A percentile compares a stretch with the other conserved stretches of the same genome.
Evolutionary conservation across 2,888 invertebrate species (phyloP).

Genomic region (Venustoraphidia nigricollis): DNA sequence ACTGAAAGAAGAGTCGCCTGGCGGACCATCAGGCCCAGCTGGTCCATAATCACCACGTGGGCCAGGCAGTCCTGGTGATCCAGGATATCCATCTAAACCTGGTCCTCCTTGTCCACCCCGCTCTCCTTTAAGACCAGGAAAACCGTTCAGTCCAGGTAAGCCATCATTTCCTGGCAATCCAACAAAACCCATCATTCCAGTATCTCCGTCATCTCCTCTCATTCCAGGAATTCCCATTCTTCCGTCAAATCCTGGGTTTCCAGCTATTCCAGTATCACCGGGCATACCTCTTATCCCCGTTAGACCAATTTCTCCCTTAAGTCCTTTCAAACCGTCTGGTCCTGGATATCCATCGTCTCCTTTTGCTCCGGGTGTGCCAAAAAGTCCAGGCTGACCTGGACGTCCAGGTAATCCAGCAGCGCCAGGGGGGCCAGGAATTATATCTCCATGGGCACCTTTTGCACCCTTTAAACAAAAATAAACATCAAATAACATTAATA

Average conservation of each 20-base stretch:
- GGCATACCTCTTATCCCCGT: neutral
- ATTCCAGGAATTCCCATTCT: slow-evolving; percentile 17
- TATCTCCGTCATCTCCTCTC: slow-evolving; percentile 13
- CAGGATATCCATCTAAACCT: slow-evolving; percentile 33
- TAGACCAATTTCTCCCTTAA: slow-evolving; percentile 7
- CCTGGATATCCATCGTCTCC: slow-evolving; percentile 22
- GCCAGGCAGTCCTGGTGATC: slow-evolving; percentile 25
- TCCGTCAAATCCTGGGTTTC: slow-evolving; percentile 21
- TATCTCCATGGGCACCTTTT: slow-evolving; percentile 22
- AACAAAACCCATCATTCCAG: slow-evolving; percentile 7
- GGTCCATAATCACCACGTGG: slow-evolving; percentile 27
- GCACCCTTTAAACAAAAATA: slow-evolving; percentile 12
- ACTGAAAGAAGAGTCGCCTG: slow-evolving; percentile 43
- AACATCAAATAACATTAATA: neutral
- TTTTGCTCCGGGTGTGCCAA: slow-evolving; percentile 23
- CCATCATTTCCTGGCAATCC: slow-evolving; percentile 23
- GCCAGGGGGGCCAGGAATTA: slow-evolving; percentile 22
- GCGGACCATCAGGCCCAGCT: slow-evolving; percentile 22
- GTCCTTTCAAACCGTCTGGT: slow-evolving; percentile 10
- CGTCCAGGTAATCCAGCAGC: slow-evolving; percentile 19
- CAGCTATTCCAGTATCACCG: slow-evolving; percentile 18
- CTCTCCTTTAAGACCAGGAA: slow-evolving; percentile 23
- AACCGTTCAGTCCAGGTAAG: slow-evolving; percentile 27
- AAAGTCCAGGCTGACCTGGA: slow-evolving; percentile 18
- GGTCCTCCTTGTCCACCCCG: slow-evolving; percentile 27